Evolutionary conservation across 2,888 invertebrate genomes (phyloP), one percentile per base, ranked within the genome.

Genomic region (Hemistola chrysoprasaria): DNA sequence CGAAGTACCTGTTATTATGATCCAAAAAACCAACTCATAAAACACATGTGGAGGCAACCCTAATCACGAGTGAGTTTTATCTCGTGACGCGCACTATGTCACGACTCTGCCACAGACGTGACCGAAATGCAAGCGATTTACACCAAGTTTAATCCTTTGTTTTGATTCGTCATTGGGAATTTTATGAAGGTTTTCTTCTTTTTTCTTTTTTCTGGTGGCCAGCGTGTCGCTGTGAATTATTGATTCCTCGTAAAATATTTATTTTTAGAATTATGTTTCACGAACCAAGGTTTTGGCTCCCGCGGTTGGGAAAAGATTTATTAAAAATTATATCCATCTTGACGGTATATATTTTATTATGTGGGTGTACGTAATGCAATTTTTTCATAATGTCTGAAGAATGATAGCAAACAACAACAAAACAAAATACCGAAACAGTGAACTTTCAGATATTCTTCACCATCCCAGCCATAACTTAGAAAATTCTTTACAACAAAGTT

Each of bases 71-170:
- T 70, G 72, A 73, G 74, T 76, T 83, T 87, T 87, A 87, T 88
- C 87, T 85, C 73, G 72, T 83, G 83, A 86, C 78, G 74, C 81
- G 83, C 67, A 69, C 71, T 63, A 71, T 80, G 85, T 87, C 87
- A 85, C 86, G 87, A 83, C 72, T 62, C 53, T 53, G 61, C 62
- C 59, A 61, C 61, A 65, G 65, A 87, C 87, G 87, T 88, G 87
- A 87, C 85, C 72, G 66, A 78, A 83, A 85, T 85, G 71, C 71
- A 67, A 67, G 69, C 67, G 74, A 76, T 81, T 81, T 78, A 75
- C 80, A 74, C 56, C 59, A 59, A 56, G 58, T 37, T 59, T 62
- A 56, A 68, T 63, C 62, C 63, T 59, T 60, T 63, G 61, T 70
- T 71, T 71, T 71, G 65, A 70, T 65, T 65, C 64, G 63, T 65